A percentile compares a stretch with the other conserved stretches of the same genome.
Evolutionary conservation across 2,888 invertebrate species (phyloP).

Genomic region (Bellardia bayeri): DNA sequence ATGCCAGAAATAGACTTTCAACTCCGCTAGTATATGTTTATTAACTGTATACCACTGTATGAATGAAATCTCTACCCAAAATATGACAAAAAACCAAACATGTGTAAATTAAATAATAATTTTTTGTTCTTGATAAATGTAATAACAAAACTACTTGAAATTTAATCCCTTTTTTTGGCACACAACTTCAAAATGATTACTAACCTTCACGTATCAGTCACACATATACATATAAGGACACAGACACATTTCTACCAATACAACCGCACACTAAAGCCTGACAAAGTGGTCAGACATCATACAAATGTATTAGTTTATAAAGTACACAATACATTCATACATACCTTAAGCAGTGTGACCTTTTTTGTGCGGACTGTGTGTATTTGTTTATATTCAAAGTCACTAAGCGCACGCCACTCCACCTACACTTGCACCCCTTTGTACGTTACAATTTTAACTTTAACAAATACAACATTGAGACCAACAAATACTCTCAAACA

Average conservation of each 20-base stretch:
- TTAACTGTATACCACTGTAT: no score
- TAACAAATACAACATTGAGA: background rate
- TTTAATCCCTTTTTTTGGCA: background rate
- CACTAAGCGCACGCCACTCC: background rate
- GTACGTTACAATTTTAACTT: background rate
- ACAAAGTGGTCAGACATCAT: conserved; percentile 10
- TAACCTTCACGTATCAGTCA: background rate
- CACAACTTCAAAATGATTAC: conserved; percentile 11
- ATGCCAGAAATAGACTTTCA: no score
- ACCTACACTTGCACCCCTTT: background rate
- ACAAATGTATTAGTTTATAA: background rate
- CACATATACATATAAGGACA: background rate
- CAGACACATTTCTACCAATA: background rate
- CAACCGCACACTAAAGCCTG: background rate
- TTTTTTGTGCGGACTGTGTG: background rate
- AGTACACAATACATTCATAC: background rate
- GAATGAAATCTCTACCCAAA: no score
- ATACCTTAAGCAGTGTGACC: background rate
- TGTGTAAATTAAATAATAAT: background rate
- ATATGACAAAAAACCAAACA: background rate
- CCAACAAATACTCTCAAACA: conserved; percentile 20
- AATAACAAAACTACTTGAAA: background rate
- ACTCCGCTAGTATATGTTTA: no score
- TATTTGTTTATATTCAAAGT: background rate
- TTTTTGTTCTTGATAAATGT: background rate